Evolutionary conservation across 2,888 invertebrate genomes (phyloP).

Genomic region (Limnephilus lunatus): DNA sequence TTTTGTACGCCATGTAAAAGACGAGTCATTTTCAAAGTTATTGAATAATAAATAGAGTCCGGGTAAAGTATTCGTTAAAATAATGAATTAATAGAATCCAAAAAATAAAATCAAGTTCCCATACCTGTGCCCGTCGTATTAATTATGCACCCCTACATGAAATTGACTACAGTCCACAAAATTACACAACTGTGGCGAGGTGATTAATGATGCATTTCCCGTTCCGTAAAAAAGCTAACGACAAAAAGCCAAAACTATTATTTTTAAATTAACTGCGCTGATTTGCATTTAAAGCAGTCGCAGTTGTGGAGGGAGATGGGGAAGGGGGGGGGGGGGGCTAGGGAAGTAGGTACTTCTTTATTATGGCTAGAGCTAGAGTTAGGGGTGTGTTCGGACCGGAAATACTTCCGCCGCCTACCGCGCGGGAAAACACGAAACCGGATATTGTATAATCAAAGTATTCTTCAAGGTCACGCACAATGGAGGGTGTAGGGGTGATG

Average conservation of each 20-base stretch:
- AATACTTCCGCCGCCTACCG: constrained; percentile 22
- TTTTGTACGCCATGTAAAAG: not conserved
- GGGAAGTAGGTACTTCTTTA: not conserved
- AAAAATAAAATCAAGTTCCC: not conserved
- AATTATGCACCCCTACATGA: not conserved
- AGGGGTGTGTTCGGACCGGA: constrained; percentile 32
- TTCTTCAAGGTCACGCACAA: constrained; percentile 26
- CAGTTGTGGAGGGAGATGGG: not conserved
- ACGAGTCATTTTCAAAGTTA: not conserved
- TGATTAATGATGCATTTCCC: constrained; percentile 30
- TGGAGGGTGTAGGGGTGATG: not conserved
- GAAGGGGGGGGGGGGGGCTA: not conserved
- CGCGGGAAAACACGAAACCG: constrained; percentile 39
- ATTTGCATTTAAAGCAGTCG: constrained; percentile 30
- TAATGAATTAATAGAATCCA: not conserved
- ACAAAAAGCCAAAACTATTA: not conserved
- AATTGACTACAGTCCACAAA: not conserved
- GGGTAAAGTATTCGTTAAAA: not conserved
- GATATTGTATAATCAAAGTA: constrained; percentile 45
- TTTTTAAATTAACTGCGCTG: constrained; percentile 25
- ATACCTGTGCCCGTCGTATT: not conserved
- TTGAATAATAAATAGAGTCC: not conserved
- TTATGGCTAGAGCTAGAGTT: not conserved
- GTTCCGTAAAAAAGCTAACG: not conserved
- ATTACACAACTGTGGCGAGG: not conserved